Percentiles rank a stretch among this genome's conserved stretches.
These are phyloP conservation scores for Julus scanicus DNA, from an alignment of 2,888 invertebrate genomes.

Conservation along the genomic window DNA sequence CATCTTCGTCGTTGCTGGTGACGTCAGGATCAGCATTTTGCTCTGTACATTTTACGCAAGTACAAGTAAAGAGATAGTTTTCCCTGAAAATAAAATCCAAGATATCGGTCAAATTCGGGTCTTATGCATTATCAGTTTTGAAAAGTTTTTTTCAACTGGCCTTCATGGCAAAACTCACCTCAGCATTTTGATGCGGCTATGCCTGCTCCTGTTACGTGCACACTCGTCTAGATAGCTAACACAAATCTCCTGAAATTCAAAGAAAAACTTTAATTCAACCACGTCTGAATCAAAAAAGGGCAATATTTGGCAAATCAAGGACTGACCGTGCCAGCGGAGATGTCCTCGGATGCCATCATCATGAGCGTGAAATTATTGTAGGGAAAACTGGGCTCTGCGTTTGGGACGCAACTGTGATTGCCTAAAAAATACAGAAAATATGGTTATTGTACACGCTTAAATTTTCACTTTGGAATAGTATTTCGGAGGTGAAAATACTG, in stretches of 20 bases:
- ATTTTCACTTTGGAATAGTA: background rate
- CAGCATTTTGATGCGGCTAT: slow-evolving; percentile 85
- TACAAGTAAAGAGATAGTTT: slow-evolving; percentile 72
- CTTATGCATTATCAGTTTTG: background rate
- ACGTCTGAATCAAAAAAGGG: background rate
- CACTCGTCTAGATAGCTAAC: slow-evolving; percentile 93
- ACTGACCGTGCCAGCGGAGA: slow-evolving; percentile 72
- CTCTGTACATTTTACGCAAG: slow-evolving; percentile 80
- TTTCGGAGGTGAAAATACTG: background rate
- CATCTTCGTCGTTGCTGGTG: slow-evolving; percentile 72
- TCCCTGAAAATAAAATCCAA: slow-evolving; percentile 63
- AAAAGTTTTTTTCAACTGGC: background rate
- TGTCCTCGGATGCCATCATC: slow-evolving; percentile 75
- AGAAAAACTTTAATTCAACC: background rate
- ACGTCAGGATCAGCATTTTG: slow-evolving; percentile 81
- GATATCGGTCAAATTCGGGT: background rate
- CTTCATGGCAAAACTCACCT: slow-evolving; percentile 63
- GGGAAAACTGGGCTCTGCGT: slow-evolving; percentile 86
- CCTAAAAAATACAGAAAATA: slow-evolving; percentile 67
- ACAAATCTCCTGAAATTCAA: slow-evolving; percentile 75
- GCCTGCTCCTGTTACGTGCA: slow-evolving; percentile 79
- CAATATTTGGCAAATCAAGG: background rate
- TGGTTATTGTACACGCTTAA: background rate
- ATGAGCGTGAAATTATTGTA: slow-evolving; percentile 77
- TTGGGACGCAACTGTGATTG: slow-evolving; percentile 93